Percentiles rank a stretch among this genome's conserved stretches.
Evolutionary conservation across 2,888 invertebrate genomes (phyloP).

Genomic region (Stenoptilia bipunctidactyla): DNA sequence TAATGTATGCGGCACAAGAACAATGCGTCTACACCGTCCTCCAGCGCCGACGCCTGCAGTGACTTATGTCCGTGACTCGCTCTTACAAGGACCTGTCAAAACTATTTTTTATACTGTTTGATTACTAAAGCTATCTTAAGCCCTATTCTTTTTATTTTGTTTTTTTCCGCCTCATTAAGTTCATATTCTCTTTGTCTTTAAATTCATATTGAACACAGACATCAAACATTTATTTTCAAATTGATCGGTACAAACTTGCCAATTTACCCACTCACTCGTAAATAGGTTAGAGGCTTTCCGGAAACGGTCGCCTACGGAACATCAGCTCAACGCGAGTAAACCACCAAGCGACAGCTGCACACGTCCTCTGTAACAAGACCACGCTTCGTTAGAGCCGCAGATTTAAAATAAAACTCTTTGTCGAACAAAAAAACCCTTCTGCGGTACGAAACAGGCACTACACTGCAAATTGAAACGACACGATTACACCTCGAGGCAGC

Average conservation of each 20-base stretch:
- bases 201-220: too few species aligned
- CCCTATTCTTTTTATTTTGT: too few species aligned
- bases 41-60: slow-evolving; percentile 26
- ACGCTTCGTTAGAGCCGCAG: slow-evolving; percentile 58
- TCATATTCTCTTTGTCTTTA: background rate
- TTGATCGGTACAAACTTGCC: too few species aligned
- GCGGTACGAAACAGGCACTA: slow-evolving; percentile 40
- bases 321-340: background rate
- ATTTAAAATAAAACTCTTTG: slow-evolving; percentile 62
- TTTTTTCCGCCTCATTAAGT: too few species aligned
- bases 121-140: too few species aligned
- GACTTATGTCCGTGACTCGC: slow-evolving; percentile 24
- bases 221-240: too few species aligned
- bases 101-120: slow-evolving; percentile 6
- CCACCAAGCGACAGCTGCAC: slow-evolving; percentile 40
- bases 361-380: slow-evolving; percentile 42
- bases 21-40: slow-evolving; percentile 29
- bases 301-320: background rate
- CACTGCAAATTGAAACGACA: slow-evolving; percentile 33
- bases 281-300: slow-evolving; percentile 1
- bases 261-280: background rate
- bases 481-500: slow-evolving; percentile 16
- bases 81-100: slow-evolving; percentile 20
- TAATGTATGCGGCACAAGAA: slow-evolving; percentile 43
- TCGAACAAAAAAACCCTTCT: slow-evolving; percentile 50